Conservation (phyloP, 2,797 vertebrate genomes). For the Protonibea diacanthus region DNA sequence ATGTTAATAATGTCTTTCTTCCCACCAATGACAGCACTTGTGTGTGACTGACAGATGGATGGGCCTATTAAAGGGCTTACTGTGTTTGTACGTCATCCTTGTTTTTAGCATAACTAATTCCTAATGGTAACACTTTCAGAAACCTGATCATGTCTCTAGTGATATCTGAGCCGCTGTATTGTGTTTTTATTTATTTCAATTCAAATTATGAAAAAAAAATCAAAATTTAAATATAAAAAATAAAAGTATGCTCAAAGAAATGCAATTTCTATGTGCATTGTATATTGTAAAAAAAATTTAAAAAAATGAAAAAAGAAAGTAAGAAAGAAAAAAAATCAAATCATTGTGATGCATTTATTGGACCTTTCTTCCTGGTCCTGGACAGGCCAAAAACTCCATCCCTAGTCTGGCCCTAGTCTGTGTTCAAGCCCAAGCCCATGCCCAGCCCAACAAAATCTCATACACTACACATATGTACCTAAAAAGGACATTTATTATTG, state of each 20-base stretch:
- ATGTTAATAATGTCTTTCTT: conserved; percentile 12
- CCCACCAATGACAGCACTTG: conserved; percentile 56
- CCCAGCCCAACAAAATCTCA: no score
- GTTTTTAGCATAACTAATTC: conserved; percentile 7
- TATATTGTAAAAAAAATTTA: background rate
- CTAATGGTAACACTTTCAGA: background rate
- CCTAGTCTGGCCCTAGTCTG: no score
- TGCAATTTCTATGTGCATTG: background rate
- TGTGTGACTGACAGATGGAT: conserved; percentile 41
- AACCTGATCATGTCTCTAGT: background rate
- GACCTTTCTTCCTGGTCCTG: background rate
- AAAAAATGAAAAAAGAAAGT: no score
- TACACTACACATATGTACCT: no score
- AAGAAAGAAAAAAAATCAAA: no score
- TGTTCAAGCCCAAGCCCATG: no score
- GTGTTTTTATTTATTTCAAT: conserved; percentile 3
- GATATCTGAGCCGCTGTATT: background rate
- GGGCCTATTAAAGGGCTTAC: conserved; percentile 18
- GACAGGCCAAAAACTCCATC: no score
- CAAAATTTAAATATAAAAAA: no score
- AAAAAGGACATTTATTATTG: no score
- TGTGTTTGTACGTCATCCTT: background rate
- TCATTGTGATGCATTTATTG: background rate
- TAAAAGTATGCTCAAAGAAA: no score
- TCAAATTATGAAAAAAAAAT: background rate